Percentiles rank a stretch among this genome's conserved stretches.
These are phyloP conservation scores for Centropus unirufus DNA, from an alignment of 2,113 vertebrate genomes.

Conservation along the genomic window DNA sequence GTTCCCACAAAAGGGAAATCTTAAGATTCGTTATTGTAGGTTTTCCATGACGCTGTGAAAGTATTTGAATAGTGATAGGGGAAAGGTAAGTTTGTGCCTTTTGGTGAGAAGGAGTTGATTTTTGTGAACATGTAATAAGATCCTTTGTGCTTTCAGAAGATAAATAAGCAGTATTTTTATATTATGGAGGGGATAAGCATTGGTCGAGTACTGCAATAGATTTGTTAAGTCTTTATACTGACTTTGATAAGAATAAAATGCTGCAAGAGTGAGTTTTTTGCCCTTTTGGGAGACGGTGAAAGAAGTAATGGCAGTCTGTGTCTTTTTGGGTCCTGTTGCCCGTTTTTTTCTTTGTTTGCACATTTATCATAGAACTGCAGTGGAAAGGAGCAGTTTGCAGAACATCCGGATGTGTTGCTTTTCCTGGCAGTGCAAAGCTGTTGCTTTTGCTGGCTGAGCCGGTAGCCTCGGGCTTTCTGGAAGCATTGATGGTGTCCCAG, in stretches of 20 bases:
- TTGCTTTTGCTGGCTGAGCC: slow-evolving; percentile 95
- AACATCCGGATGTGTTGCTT: slow-evolving; percentile 93
- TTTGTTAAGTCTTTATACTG: slow-evolving; percentile 34
- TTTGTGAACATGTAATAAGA: not conserved
- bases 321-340: slow-evolving; percentile 53
- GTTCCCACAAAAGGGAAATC: not conserved
- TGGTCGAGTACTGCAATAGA: not conserved
- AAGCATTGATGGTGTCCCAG: slow-evolving; percentile 97
- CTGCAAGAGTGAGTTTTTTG: not conserved
- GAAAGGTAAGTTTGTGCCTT: not conserved
- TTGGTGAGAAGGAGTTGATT: not conserved
- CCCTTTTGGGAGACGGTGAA: slow-evolving; percentile 21
- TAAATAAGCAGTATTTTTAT: not conserved
- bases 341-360: slow-evolving; percentile 91
- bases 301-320: slow-evolving; percentile 40
- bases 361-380: slow-evolving; percentile 87
- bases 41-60: not conserved
- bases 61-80: not conserved
- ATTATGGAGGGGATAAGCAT: not conserved
- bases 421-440: slow-evolving; percentile 92
- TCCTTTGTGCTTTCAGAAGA: not conserved
- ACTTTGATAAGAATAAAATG: slow-evolving; percentile 12
- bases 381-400: slow-evolving; percentile 96
- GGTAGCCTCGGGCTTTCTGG: slow-evolving; percentile 99
- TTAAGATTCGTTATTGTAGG: not conserved